phyloP scores from a whole-genome alignment of 2,888 invertebrate species.

The Ichneumon xanthorius region DNA sequence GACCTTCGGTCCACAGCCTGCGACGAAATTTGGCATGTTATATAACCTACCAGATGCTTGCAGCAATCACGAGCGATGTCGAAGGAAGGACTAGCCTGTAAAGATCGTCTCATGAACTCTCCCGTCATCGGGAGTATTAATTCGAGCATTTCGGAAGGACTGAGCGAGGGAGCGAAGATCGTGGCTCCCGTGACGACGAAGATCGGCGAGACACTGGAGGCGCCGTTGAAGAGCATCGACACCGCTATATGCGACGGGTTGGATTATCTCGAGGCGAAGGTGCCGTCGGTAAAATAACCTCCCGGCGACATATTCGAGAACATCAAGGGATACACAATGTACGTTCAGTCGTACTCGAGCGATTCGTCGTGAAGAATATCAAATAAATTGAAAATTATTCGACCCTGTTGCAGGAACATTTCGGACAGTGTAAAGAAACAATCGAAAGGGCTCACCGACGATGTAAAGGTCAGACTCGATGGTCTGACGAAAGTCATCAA shows the following conservation, averaged over 20 bases:
- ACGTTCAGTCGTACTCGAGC: conserved; percentile 8
- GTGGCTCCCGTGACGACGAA: conserved; percentile 73
- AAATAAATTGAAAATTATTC: background rate
- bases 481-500: conserved; percentile 56
- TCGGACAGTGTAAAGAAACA: conserved; percentile 63
- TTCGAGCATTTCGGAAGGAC: conserved; percentile 71
- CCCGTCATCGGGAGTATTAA: conserved; percentile 73
- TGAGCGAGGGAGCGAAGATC: conserved; percentile 70
- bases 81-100: conserved; percentile 64
- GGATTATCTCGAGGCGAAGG: conserved; percentile 83
- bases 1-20: background rate
- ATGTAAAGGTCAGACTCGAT: conserved; percentile 50
- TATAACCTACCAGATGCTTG: conserved; percentile 17
- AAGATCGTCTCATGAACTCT: conserved; percentile 68
- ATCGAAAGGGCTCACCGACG: conserved; percentile 55
- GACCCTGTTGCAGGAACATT: conserved; percentile 54
- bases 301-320: conserved; percentile 81
- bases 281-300: conserved; percentile 84
- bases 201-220: conserved; percentile 81
- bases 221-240: conserved; percentile 78
- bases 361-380: too few relatives aligned
- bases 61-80: conserved; percentile 77
- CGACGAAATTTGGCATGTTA: conserved; percentile 24
- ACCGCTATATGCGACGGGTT: conserved; percentile 83
- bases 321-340: conserved; percentile 75